These are phyloP conservation scores for Philypnodon macrostomus DNA, from an alignment of 2,797 vertebrate genomes.

Conservation along the genomic window DNA sequence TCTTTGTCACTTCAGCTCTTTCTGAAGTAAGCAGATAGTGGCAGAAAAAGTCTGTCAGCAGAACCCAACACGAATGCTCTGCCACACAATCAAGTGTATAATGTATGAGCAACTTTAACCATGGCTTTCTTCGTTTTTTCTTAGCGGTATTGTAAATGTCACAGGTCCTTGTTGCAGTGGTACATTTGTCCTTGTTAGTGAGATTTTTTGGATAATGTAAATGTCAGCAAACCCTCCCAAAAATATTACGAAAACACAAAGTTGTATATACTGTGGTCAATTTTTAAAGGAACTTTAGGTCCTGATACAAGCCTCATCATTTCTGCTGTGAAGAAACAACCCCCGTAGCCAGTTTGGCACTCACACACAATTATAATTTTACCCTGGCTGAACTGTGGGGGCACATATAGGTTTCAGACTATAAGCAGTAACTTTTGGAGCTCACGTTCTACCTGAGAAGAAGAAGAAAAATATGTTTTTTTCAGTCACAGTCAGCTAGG, in stretches of 20 bases:
- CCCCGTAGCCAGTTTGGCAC: constrained; percentile 35
- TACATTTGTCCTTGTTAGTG: constrained; percentile 6
- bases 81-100: not conserved
- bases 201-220: too few species aligned
- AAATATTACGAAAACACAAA: too few species aligned
- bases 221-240: too few species aligned
- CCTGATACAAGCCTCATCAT: constrained; percentile 32
- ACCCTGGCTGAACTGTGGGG: constrained; percentile 31
- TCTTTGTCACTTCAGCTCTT: constrained; percentile 9
- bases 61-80: not conserved
- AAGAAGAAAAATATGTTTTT: constrained; percentile 2
- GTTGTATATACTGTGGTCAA: too few species aligned
- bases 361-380: constrained; percentile 36
- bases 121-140: constrained; percentile 11
- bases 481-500: constrained; percentile 22
- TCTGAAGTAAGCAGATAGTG: constrained; percentile 8
- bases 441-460: constrained; percentile 27
- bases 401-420: constrained; percentile 31
- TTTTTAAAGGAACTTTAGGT: constrained; percentile 25
- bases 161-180: constrained; percentile 11
- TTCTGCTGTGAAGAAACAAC: constrained; percentile 19
- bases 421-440: constrained; percentile 38
- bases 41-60: constrained; percentile 9
- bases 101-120: not conserved
- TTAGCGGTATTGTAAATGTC: not conserved